Evolutionary conservation across 92 coral and sea anemone species (phyloP).

Genomic region (Actinernus sp.): DNA sequence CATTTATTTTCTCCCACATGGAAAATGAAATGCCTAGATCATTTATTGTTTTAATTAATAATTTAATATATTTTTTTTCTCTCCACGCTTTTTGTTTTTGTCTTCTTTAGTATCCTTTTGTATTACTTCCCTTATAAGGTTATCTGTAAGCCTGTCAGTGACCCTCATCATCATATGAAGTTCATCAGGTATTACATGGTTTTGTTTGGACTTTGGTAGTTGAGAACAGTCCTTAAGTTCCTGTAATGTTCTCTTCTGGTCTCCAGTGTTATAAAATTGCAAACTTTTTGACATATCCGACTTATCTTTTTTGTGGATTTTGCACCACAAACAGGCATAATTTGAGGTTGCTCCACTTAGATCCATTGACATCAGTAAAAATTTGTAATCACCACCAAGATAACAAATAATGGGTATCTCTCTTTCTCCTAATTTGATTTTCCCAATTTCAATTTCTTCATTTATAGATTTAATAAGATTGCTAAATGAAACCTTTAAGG

Average conservation of each 20-base stretch:
- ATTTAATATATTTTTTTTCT: conserved; percentile 5
- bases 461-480: too few relatives aligned
- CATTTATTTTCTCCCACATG: conserved; percentile 12
- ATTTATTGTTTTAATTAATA: conserved; percentile 7
- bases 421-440: neutral
- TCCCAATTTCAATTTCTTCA: neutral
- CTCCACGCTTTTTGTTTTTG: too few relatives aligned
- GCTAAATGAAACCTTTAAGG: too few relatives aligned
- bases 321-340: conserved; percentile 5
- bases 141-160: conserved; percentile 14
- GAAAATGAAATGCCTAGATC: conserved; percentile 39
- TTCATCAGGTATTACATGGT: conserved; percentile 48
- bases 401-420: neutral
- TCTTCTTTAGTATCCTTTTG: conserved; percentile 6
- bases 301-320: neutral
- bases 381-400: conserved; percentile 1
- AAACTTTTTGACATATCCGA: neutral
- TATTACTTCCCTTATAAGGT: conserved; percentile 2
- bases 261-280: neutral
- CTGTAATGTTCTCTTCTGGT: neutral
- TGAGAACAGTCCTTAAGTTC: neutral
- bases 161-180: conserved; percentile 24
- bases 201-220: conserved; percentile 14
- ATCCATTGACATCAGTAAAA: neutral
- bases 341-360: neutral